Evolutionary conservation across 1,140 invertebrate genomes (phyloP).

Genomic region (Metaphire vulgaris): DNA sequence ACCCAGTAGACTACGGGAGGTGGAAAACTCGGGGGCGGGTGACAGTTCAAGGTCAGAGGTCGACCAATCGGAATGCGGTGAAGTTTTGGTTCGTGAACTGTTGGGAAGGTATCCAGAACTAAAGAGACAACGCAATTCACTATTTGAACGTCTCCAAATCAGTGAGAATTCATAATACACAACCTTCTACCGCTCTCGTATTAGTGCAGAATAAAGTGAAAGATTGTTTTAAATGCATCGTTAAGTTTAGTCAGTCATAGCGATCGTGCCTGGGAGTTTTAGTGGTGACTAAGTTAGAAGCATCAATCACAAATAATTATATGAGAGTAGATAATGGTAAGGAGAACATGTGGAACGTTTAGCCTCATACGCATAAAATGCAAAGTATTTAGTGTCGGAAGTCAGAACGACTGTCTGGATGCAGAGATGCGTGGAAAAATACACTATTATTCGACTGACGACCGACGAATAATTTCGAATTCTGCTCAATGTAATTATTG

Average conservation of each 20-base stretch:
- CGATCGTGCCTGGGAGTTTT: neutral
- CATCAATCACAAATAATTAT: no score
- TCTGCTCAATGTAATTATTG: no score
- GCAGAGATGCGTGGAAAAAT: no score
- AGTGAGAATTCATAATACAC: neutral
- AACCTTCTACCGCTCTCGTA: neutral
- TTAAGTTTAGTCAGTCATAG: neutral
- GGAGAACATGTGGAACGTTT: no score
- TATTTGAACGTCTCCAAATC: neutral
- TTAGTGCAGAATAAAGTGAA: neutral
- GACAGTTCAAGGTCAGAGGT: slow-evolving; percentile 36
- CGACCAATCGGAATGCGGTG: slow-evolving; percentile 30
- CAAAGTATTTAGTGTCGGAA: no score
- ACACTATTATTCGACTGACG: no score
- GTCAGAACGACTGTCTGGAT: no score
- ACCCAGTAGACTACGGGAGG: slow-evolving; percentile 41
- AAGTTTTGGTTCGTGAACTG: slow-evolving; percentile 14
- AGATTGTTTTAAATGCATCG: neutral
- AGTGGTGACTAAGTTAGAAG: neutral
- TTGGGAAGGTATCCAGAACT: slow-evolving; percentile 21
- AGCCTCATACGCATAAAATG: no score
- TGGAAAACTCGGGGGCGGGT: slow-evolving; percentile 43
- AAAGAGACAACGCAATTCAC: slow-evolving; percentile 5
- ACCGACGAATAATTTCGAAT: no score
- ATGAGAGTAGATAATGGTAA: no score